Conservation (phyloP, 2,888 invertebrate species). For the Tricholauxania praeusta region DNA sequence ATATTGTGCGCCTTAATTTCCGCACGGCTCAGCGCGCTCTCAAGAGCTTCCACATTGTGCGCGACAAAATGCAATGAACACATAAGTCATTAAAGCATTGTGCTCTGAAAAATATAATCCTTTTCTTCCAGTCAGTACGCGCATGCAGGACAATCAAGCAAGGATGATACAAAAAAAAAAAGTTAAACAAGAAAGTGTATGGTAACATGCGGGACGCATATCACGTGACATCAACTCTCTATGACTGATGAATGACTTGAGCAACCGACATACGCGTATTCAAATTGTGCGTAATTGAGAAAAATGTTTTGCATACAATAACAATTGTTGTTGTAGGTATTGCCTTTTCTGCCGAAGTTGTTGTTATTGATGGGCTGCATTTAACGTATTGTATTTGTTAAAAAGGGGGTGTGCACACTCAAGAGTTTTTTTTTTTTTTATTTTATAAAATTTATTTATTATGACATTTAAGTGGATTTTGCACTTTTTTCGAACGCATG, state of each 20-base stretch:
- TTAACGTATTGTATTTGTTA: neutral
- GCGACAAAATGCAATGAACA: conserved; percentile 7
- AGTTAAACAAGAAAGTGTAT: no score
- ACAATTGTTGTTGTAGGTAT: conserved; percentile 13
- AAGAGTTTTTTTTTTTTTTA: neutral
- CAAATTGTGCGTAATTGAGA: conserved; percentile 31
- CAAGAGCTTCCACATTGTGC: neutral
- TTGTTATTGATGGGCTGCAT: conserved; percentile 18
- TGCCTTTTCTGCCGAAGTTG: conserved; percentile 6
- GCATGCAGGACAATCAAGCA: neutral
- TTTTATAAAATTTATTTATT: conserved; percentile 52
- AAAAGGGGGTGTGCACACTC: neutral
- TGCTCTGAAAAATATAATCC: conserved; percentile 15
- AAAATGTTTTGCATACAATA: conserved; percentile 20
- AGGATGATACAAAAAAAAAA: no score
- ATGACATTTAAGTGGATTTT: conserved; percentile 59
- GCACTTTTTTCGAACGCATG: conserved; percentile 54
- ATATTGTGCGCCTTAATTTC: neutral
- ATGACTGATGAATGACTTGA: neutral
- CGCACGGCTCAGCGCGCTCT: neutral
- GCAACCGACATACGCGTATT: conserved; percentile 6
- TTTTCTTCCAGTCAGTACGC: neutral
- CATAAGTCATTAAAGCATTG: conserved; percentile 14
- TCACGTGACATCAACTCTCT: conserved; percentile 24
- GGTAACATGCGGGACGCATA: conserved; percentile 23